Base-by-base conservation (phyloP, 2,797 vertebrate genomes). In the Salmo trutta region DNA sequence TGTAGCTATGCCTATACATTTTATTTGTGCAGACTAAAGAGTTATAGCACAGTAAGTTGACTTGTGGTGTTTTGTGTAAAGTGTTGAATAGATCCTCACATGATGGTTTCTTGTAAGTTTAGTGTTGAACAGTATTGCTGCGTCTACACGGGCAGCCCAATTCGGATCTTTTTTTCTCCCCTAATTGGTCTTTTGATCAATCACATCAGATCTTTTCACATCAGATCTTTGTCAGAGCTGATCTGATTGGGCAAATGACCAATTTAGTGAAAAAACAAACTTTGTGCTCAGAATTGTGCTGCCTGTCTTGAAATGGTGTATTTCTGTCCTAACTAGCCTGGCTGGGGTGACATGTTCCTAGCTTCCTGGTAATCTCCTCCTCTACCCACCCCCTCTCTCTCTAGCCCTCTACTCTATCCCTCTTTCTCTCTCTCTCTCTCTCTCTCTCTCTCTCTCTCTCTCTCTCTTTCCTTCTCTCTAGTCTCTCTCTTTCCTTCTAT, bases 341-440 rank as follows among this genome's bases (percentile, higher is more conserved):
- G 24, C 59, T 64, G 59, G 59, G 56, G 59, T 24, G 27, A 68
- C 5, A 33, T 47, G 41, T 47, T 12, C 41, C 41, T 47, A 47
- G 14, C 10, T 33, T 68, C 16, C 17, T 68, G 66, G 66, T 68
- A 68, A 21, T 33, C 29, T 4, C 29, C 29, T 31, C 12, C 65
- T 70, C 31, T 16, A 33, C 36, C 12, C 65, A 70, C 31, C 16
- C 51, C 36, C 21, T 79, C 7, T 52, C 33, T 73, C 56, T 3
- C 24, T 89, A 81, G 79, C 70, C 82, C 81, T 84, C 77, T 3
- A 14, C 82, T 77, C 84, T 83, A 83, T 79, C 70, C 68, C 70
- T 54, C 24, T 65, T 16, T 29, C 65, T 72, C 29, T 19, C 47
- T 29, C n/a, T 79, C 6, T 51, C 47, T 73, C 47, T 4, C 27